Evolutionary conservation across 2,113 vertebrate species (phyloP).

Genomic region (Peromyscus maniculatus): DNA sequence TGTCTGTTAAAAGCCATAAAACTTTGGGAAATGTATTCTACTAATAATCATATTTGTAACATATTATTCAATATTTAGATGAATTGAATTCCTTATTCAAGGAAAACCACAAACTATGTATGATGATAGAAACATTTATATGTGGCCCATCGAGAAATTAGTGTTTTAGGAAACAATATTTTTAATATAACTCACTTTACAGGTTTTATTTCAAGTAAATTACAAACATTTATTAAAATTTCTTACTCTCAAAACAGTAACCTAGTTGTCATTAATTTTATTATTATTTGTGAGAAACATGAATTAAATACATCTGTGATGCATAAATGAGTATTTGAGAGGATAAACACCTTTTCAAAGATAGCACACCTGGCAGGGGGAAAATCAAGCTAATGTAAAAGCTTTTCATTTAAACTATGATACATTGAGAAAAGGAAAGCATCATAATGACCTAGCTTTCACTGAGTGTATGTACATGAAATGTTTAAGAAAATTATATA

Average conservation of each 20-base stretch:
- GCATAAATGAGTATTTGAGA: not conserved
- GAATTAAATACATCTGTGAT: not conserved
- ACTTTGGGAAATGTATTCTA: not conserved
- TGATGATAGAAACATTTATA: not conserved
- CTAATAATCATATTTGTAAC: not conserved
- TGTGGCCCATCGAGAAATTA: not conserved
- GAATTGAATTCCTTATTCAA: not conserved
- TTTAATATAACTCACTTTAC: not conserved
- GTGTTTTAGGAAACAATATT: not conserved
- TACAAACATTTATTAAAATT: not conserved
- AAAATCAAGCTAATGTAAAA: not conserved
- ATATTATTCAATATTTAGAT: not conserved
- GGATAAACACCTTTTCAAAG: conserved; percentile 37
- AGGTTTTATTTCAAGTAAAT: not conserved
- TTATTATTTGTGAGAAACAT: conserved; percentile 18
- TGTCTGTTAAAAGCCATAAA: not conserved
- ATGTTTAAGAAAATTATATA: conserved; percentile 36
- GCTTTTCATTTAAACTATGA: not conserved
- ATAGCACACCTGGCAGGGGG: not conserved
- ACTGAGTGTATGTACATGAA: not conserved
- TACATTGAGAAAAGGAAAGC: not conserved
- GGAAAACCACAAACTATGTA: not conserved
- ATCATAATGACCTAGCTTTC: not conserved
- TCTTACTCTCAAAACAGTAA: not conserved
- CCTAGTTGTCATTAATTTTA: not conserved